phyloP scores from a whole-genome alignment of 1,140 invertebrate genomes.

The Leptinotarsa lineolata region DNA sequence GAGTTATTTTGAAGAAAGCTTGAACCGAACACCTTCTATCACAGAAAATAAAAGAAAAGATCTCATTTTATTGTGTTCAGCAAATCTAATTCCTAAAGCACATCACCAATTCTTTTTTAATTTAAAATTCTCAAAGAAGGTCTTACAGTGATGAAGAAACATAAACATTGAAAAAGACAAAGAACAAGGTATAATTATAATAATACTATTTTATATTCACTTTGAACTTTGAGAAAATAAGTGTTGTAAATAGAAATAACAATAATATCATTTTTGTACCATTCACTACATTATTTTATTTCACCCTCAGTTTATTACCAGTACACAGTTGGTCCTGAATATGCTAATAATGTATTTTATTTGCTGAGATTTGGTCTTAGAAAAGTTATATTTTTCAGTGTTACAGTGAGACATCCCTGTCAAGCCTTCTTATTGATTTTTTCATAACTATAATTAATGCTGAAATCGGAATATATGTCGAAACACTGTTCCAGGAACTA shows the following conservation, averaged over 20 bases:
- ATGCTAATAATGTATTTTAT: too few species aligned
- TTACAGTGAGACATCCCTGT: too few species aligned
- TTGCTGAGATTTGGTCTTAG: too few species aligned
- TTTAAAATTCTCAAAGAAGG: background rate
- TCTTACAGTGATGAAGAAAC: conserved; percentile 1
- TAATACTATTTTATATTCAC: background rate
- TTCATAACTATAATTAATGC: too few species aligned
- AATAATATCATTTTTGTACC: conserved; percentile 10
- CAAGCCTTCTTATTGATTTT: too few species aligned
- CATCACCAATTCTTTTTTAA: background rate
- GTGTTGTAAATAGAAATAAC: background rate
- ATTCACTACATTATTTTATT: conserved; percentile 5
- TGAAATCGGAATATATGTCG: too few species aligned
- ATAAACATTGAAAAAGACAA: conserved; percentile 9
- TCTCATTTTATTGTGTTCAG: background rate
- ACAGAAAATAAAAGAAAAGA: conserved; percentile 12
- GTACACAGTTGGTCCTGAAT: background rate
- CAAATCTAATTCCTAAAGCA: background rate
- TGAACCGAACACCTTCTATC: background rate
- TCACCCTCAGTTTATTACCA: background rate
- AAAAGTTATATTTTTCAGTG: too few species aligned
- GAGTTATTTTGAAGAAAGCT: too few species aligned
- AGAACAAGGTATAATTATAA: background rate
- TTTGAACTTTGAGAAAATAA: background rate
- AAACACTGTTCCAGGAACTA: background rate